A percentile compares a stretch with the other conserved stretches of the same genome.
phyloP scores from a whole-genome alignment of 2,797 vertebrate genomes.

The Setipinna tenuifilis region DNA sequence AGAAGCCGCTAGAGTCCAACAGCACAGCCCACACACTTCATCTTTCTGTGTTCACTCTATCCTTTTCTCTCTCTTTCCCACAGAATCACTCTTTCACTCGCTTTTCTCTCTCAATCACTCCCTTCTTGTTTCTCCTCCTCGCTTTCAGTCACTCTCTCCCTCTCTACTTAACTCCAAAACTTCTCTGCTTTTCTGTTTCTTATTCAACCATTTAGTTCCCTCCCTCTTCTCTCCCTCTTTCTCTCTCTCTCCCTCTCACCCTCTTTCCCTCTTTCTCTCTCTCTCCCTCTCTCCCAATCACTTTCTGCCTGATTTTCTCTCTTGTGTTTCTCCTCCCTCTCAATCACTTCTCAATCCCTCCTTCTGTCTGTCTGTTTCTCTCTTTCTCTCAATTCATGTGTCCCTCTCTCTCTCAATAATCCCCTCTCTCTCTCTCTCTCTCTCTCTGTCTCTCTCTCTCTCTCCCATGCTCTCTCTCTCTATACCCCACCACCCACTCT shows the following conservation, averaged over 20 bases:
- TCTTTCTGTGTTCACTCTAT: not conserved
- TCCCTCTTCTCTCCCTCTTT: too few species aligned
- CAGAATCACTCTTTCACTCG: not conserved
- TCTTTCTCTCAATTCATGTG: not conserved
- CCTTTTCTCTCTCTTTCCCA: not conserved
- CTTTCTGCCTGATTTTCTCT: not conserved
- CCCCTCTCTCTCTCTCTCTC: too few species aligned
- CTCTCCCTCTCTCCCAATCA: not conserved
- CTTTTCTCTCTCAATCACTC: not conserved
- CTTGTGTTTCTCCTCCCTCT: not conserved
- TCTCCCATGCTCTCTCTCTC: too few species aligned
- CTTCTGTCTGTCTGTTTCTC: too few species aligned
- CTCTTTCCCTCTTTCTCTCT: not conserved
- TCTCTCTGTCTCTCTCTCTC: too few species aligned
- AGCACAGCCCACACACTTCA: not conserved
- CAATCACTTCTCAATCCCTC: too few species aligned
- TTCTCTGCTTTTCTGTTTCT: not conserved
- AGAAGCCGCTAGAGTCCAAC: slow-evolving; percentile 1
- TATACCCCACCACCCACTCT: not conserved
- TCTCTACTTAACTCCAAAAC: not conserved
- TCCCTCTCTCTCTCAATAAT: too few species aligned
- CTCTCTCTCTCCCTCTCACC: not conserved
- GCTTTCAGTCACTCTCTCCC: not conserved
- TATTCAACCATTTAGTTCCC: not conserved
- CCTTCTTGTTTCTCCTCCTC: not conserved